Base-by-base conservation (phyloP, 1,140 invertebrate species). In the Nylanderia fulva region DNA sequence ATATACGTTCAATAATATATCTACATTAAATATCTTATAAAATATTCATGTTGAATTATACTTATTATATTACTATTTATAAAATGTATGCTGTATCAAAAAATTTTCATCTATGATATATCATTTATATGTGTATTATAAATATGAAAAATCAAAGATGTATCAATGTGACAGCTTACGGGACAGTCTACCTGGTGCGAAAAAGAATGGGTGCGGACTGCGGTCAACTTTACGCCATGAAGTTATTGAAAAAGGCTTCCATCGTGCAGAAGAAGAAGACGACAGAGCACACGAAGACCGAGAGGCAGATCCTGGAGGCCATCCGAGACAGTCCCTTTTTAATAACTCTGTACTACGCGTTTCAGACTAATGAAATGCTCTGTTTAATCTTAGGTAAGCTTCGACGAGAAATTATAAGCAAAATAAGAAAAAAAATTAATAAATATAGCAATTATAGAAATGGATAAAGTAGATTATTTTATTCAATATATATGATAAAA, bases 231-330 rank as follows among this genome's bases (percentile, higher is more conserved):
- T 99, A 99, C 94, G 98, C 98, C 11, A 99, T 99, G 98, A 99
- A 99, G 94, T 98, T 99, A 54, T 95, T 99, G 86, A 98, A 98
- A 92, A 98, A 98, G 93, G 97, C 97, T 2, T 97, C 97, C 1
- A 98, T 99, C 84, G 97, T 98, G 1, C 97, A 98, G 92, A 99
- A 98, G 95, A 97, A 98, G 90, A 99, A 99, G 94, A 99, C 98
- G 33, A 97, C 98, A 0, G 98, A 99, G 92, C 98, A 99, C 94
- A 99, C 98, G 9, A 97, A 97, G 95, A 98, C 98, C 0, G 98
- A 99, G 93, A 95, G 98, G 94, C 96, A 97, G 95, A 98, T 99
- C 33, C 94, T 99, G 74, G 98, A 99, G 94, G 97, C 98, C 56
- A 97, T 99, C 24, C 95, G 98, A 79, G 97, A 98, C 88, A 97